Base-by-base conservation (phyloP, 2,797 vertebrate genomes). In the Anisognathus igniventris region DNA sequence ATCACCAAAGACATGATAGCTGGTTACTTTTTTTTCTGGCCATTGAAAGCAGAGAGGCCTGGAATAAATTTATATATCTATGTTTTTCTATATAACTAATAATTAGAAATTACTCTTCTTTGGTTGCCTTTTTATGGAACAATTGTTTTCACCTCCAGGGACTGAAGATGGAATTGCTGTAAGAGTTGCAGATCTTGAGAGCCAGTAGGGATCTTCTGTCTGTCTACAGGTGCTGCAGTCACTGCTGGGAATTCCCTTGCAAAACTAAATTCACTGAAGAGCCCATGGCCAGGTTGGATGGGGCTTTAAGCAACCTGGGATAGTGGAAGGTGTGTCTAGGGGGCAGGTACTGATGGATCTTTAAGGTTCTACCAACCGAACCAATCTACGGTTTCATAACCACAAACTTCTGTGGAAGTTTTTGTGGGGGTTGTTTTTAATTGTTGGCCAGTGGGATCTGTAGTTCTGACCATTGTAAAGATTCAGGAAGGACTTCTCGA, bases 381-480 rank as follows among this genome's bases (percentile, higher is more conserved):
- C 3, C 25, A 31, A 40, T 28, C 31, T 16, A 3, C 10, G 14
- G 31, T 40, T 54, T 54, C 9, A 54, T 35, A 56, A 8, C 30
- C 24, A 64, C 12, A 37, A 51, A 40, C 4, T 33, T 56, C 6
- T 25, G 30, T 48, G 45, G 19, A 48, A 37, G 6, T 14, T 61
- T 60, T 51, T 31, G 31, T 35, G 31, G 21, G 31, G 2, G 1
- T 30, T 56, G 6, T 0, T 11, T 19, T 30, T 21, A 30, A 5
- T 61, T 57, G 11, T 33, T 37, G 35, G 5, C 53, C 27, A 17
- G 14, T 12, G 39, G 28, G 4, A 19, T 57, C 39, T 2, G 3
- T 17, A 10, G 7, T 73, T 83, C 30, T 83, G 35, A 31, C 45
- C 8, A n/a, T 6, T 60, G 24, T 31, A 44, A 33, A 27, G 6